Evolutionary conservation across 2,113 vertebrate species (phyloP), one percentile per base, ranked within the genome.

Genomic region (Eonycteris spelaea): DNA sequence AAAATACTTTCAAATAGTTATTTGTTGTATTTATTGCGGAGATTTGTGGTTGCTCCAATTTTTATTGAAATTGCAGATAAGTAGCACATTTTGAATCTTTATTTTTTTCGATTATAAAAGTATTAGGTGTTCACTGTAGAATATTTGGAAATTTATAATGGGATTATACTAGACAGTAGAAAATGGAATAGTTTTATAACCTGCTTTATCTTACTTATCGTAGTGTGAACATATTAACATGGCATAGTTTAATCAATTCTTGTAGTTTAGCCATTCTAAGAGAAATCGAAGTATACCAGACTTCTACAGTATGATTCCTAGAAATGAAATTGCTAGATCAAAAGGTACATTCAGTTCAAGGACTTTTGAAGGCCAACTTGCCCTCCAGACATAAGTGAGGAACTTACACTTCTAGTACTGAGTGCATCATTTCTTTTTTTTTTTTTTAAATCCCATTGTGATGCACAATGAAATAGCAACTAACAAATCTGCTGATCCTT

Each of bases 21-120:
- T 28, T 90, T 95, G 24, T 35, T 88, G 2, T 65, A 79, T 80
- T 95, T 88, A 85, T 61, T 97, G 51, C 33, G 40, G 24, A 70
- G 35, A 77, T 80, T 83, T 88, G 63, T 57, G 21, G 65, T 70
- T 91, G 59, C 9, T 59, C 89, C 65, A 70, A 53, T 86, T 88
- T 90, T 95, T 77, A 93, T n/a, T 89, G 91, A 70, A 82, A 91
- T 3, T 80, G 6, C 26, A 94, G 28, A 38, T 74, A 2, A 88
- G 83, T 38, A 85, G 61, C 53, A 79, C 7, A 84, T 40, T 94
- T 33, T 82, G 11, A 95, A 53, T 75, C 24, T 71, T 5, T 40
- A 71, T 67, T 48, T 77, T 93, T 90, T 91, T 61, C 75, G 89
- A 90, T 90, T 90, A 92, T 15, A 43, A 94, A 95, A 89, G 26